A percentile compares a stretch with the other conserved stretches of the same genome.
phyloP scores from a whole-genome alignment of 1,140 invertebrate genomes.

The Cepaea nemoralis region DNA sequence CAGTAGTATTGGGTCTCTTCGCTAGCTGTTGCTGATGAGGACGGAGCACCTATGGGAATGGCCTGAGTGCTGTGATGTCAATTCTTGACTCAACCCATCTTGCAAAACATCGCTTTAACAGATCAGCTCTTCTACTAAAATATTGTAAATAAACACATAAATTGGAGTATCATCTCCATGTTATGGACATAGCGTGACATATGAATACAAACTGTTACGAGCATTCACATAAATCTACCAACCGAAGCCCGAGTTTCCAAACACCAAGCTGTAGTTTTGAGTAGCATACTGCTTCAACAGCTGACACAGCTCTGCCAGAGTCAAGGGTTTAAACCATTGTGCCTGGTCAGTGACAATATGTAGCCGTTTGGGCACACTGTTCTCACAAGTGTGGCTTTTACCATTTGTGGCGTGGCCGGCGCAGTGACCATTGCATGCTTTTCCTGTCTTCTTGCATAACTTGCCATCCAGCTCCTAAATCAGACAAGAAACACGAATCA shows the following conservation, averaged over 20 bases:
- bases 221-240: no score
- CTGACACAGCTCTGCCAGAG: slow-evolving; percentile 50
- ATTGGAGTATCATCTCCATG: no score
- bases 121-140: no score
- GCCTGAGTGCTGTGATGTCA: no score
- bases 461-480: slow-evolving; percentile 53
- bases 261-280: slow-evolving; percentile 54
- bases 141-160: no score
- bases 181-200: no score
- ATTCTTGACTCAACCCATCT: no score
- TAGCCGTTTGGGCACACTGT: slow-evolving; percentile 33
- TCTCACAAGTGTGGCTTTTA: neutral
- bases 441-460: slow-evolving; percentile 56
- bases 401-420: neutral
- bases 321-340: slow-evolving; percentile 60
- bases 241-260: slow-evolving; percentile 63
- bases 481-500: neutral
- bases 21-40: no score
- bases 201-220: no score
- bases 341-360: slow-evolving; percentile 53
- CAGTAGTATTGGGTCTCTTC: no score
- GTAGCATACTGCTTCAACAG: slow-evolving; percentile 50
- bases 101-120: no score
- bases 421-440: slow-evolving; percentile 54
- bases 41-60: no score